phyloP scores from a whole-genome alignment of 2,888 invertebrate species.

The Ochlodes sylvanus region DNA sequence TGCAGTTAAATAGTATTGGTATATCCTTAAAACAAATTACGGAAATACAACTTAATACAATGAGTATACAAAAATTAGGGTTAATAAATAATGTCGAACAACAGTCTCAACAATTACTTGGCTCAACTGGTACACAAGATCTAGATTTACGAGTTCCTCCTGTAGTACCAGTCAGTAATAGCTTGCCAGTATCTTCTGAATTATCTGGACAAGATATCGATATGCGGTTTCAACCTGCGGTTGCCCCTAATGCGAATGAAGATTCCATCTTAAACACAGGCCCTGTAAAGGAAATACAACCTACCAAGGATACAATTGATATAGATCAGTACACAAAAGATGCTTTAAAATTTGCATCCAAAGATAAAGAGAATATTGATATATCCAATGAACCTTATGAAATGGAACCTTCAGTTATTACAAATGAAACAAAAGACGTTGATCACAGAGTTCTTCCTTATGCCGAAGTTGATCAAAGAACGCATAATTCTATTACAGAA shows the following conservation, averaged over 20 bases:
- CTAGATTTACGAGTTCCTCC: conserved; percentile 79
- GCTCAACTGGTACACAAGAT: conserved; percentile 64
- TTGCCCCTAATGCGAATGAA: conserved; percentile 52
- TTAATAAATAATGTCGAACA: conserved; percentile 68
- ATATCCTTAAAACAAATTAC: conserved; percentile 85
- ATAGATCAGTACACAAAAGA: conserved; percentile 84
- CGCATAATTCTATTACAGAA: conserved; percentile 44
- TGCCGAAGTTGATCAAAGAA: conserved; percentile 61
- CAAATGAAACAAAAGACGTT: conserved; percentile 73
- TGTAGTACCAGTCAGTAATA: conserved; percentile 57
- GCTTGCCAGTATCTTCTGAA: conserved; percentile 57
- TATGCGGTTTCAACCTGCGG: conserved; percentile 75
- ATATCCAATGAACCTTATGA: conserved; percentile 72
- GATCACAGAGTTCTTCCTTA: conserved; percentile 81
- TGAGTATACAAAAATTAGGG: conserved; percentile 84
- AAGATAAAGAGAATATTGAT: conserved; percentile 80
- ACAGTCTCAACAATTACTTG: conserved; percentile 57
- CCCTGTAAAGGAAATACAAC: conserved; percentile 55
- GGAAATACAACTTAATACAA: conserved; percentile 86
- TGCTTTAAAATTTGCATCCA: conserved; percentile 78
- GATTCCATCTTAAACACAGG: conserved; percentile 51
- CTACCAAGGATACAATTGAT: conserved; percentile 74
- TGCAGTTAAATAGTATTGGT: conserved; percentile 86
- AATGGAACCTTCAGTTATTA: conserved; percentile 56
- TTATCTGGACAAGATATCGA: conserved; percentile 78